phyloP scores from a whole-genome alignment of 2,797 vertebrate species.

The Sebastes vulpes region DNA sequence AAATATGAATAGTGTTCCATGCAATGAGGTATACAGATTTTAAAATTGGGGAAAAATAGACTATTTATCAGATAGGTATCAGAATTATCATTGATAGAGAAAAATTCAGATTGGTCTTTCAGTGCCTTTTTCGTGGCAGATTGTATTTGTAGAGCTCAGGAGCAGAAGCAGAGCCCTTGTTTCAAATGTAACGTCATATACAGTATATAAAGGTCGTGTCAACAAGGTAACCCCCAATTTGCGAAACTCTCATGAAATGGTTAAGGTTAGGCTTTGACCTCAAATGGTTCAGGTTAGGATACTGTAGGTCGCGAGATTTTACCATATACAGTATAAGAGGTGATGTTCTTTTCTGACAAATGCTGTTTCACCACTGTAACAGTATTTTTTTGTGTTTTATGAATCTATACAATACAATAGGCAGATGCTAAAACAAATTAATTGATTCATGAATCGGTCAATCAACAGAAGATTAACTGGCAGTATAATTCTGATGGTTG shows the following conservation, averaged over 20 bases:
- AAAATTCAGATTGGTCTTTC: neutral
- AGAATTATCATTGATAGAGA: too few species aligned
- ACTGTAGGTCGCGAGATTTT: too few species aligned
- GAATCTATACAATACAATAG: neutral
- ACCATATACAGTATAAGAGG: neutral
- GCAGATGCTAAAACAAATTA: neutral
- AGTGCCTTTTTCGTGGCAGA: neutral
- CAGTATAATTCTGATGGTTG: neutral
- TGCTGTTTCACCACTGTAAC: neutral
- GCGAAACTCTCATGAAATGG: too few species aligned
- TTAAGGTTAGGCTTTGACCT: too few species aligned
- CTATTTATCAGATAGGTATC: too few species aligned
- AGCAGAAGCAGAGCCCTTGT: neutral
- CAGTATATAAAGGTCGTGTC: too few species aligned
- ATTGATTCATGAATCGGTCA: too few species aligned
- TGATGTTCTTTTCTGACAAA: neutral
- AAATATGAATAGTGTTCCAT: neutral
- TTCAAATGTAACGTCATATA: neutral
- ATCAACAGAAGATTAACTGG: neutral
- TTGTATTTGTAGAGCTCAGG: neutral
- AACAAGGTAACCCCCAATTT: too few species aligned
- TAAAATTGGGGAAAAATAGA: neutral
- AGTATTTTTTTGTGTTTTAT: neutral
- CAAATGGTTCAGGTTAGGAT: too few species aligned
- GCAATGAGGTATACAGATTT: neutral